Percentiles rank a stretch among this genome's conserved stretches.
phyloP scores from a whole-genome alignment of 2,888 invertebrate genomes.

The Napeogenes sylphis region DNA sequence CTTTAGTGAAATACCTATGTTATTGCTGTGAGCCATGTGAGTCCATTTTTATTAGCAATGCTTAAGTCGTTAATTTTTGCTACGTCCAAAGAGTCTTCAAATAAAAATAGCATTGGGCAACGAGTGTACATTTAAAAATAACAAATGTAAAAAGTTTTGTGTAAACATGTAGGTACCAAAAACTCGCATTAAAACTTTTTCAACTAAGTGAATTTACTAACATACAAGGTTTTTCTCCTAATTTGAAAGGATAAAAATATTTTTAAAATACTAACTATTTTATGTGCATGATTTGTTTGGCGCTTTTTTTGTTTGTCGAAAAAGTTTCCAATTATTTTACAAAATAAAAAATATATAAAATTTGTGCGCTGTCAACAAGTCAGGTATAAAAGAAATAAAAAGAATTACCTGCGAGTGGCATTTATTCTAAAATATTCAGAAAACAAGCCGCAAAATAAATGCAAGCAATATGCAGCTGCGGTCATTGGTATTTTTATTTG shows the following conservation, averaged over 20 bases:
- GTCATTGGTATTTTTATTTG: constrained; percentile 22
- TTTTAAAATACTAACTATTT: too few relatives aligned
- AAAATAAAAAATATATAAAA: too few relatives aligned
- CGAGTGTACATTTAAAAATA: constrained; percentile 14
- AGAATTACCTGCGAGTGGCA: background rate
- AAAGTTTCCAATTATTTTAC: too few relatives aligned
- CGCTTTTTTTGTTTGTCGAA: too few relatives aligned
- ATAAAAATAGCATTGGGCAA: constrained; percentile 13
- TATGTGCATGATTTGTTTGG: too few relatives aligned
- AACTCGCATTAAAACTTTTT: background rate
- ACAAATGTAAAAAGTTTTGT: constrained; percentile 16
- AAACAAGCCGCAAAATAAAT: constrained; percentile 3
- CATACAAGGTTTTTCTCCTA: background rate
- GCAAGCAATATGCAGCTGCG: background rate
- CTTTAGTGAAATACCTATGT: too few relatives aligned
- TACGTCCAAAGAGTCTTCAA: constrained; percentile 19
- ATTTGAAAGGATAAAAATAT: too few relatives aligned
- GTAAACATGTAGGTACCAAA: constrained; percentile 8
- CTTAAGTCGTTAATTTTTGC: constrained; percentile 16
- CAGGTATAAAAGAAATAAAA: background rate
- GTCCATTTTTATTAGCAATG: constrained; percentile 13
- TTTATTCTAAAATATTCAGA: constrained; percentile 1
- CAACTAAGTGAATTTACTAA: background rate
- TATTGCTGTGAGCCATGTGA: too few relatives aligned
- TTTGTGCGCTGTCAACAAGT: too few relatives aligned